Percentiles rank a stretch among this genome's conserved stretches.
These are phyloP conservation scores for Notechis scutatus DNA, from an alignment of 2,113 vertebrate species.

Conservation along the genomic window DNA sequence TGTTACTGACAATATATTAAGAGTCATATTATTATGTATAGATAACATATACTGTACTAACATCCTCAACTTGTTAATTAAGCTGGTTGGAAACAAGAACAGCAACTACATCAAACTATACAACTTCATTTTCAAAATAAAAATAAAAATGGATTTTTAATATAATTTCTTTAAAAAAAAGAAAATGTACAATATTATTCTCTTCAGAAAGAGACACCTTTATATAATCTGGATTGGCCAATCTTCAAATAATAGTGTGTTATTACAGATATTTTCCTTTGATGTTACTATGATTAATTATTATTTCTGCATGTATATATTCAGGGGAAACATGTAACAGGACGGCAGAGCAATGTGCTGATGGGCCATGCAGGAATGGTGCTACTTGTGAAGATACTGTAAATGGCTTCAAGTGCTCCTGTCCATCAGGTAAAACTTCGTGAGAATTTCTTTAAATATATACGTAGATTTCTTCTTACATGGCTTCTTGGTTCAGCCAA, in stretches of 20 bases:
- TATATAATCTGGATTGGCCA: not conserved
- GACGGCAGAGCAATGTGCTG: slow-evolving; percentile 65
- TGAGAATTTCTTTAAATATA: slow-evolving; percentile 1
- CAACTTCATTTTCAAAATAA: not conserved
- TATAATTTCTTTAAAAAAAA: not conserved
- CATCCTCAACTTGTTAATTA: not conserved
- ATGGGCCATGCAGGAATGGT: slow-evolving; percentile 72
- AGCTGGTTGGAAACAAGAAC: not conserved
- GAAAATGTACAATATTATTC: not conserved
- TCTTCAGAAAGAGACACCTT: not conserved
- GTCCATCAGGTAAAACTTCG: slow-evolving; percentile 67
- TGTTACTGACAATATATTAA: not conserved
- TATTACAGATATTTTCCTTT: not conserved
- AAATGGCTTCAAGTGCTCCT: slow-evolving; percentile 73
- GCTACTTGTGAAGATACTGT: slow-evolving; percentile 71
- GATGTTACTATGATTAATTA: not conserved
- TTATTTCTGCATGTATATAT: slow-evolving; percentile 21
- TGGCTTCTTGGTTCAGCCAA: not conserved
- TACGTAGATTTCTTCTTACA: not conserved
- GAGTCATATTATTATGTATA: not conserved
- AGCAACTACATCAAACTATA: not conserved
- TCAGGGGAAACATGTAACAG: slow-evolving; percentile 70
- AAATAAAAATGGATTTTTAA: not conserved
- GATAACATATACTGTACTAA: not conserved
- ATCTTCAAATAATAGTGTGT: not conserved